Evolutionary conservation across 1,140 invertebrate genomes (phyloP), one percentile per base, ranked within the genome.

Genomic region (Hyles vespertilio): DNA sequence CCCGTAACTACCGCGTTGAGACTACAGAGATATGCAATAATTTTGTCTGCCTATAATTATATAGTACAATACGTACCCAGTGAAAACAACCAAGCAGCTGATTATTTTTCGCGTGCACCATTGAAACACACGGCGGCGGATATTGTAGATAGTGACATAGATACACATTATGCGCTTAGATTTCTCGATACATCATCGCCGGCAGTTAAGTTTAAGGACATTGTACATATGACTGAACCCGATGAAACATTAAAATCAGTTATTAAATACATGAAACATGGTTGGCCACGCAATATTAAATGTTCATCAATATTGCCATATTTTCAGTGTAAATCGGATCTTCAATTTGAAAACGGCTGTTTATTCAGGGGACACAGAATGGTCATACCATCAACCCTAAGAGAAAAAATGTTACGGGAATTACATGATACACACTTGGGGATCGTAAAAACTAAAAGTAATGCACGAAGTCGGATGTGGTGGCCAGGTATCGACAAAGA

Each of bases 21-120:
- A 33, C 52, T 70, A 44, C 71, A 74, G 52, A 45, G 68, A 48
- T 70, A 70, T 33, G 68, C 71, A 3, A 63, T 22, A 22, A 22
- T 22, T 22, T 22, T 22, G 22, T 22, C 22, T 22, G 22, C 22
- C 22, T 22, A 22, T 22, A 22, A 22, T 22, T 22, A 22, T 22
- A 22, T 22, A 1, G 22, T 22, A 2, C 22, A 22, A 22, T 22
- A 22, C 22, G 22, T 22, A 22, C 22, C 22, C 22, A 22, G 22
- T 2, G 22, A 22, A 22, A 22, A 68, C 50, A 73, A 73, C 46
- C 6, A 51, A 32, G 59, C 60, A 3, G 69, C 69, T 0, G 67
- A 72, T 63, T 72, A 59, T 59, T 63, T 73, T 32, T 70, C 67
- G n/a, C 66, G 64, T 11, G 53, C 59, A 12, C 51, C 64, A 2